Percentiles rank a stretch among this genome's conserved stretches.
Evolutionary conservation across 2,888 invertebrate genomes (phyloP).

Genomic region (Schizotus pectinicornis): DNA sequence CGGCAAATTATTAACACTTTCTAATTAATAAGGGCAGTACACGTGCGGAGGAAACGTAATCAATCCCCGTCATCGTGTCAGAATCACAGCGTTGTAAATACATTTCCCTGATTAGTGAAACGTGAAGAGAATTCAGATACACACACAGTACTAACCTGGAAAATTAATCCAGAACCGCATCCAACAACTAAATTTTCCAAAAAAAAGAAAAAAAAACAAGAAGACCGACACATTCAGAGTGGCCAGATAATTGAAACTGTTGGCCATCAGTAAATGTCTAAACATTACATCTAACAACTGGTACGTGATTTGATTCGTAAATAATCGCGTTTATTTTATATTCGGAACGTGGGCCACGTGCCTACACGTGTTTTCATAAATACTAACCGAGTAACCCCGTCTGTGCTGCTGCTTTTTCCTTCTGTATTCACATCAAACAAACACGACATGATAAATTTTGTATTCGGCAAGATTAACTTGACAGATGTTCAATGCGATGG

Average conservation of each 20-base stretch:
- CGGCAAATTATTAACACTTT: conserved; percentile 22
- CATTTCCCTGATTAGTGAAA: conserved; percentile 29
- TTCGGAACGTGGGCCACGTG: conserved; percentile 8
- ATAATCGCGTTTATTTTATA: no score
- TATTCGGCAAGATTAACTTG: conserved; percentile 7
- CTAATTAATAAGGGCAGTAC: conserved; percentile 26
- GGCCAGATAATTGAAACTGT: no score
- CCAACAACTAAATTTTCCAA: no score
- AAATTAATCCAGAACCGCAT: conserved; percentile 12
- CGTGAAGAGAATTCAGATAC: conserved; percentile 15
- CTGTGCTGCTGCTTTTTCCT: no score
- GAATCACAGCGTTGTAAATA: conserved; percentile 26
- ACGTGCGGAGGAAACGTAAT: conserved; percentile 22
- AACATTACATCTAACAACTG: conserved; percentile 8
- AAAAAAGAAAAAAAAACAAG: no score
- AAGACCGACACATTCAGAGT: no score
- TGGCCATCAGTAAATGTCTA: no score
- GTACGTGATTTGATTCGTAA: conserved; percentile 20
- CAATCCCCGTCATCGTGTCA: conserved; percentile 29
- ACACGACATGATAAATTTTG: conserved; percentile 21
- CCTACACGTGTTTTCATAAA: conserved; percentile 27
- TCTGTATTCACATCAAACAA: conserved; percentile 13
- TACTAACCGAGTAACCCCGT: conserved; percentile 8
- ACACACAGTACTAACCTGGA: conserved; percentile 13
- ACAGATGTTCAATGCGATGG: conserved; percentile 19